Evolutionary conservation across 2,888 invertebrate species (phyloP).

Genomic region (Eilema griseolum): DNA sequence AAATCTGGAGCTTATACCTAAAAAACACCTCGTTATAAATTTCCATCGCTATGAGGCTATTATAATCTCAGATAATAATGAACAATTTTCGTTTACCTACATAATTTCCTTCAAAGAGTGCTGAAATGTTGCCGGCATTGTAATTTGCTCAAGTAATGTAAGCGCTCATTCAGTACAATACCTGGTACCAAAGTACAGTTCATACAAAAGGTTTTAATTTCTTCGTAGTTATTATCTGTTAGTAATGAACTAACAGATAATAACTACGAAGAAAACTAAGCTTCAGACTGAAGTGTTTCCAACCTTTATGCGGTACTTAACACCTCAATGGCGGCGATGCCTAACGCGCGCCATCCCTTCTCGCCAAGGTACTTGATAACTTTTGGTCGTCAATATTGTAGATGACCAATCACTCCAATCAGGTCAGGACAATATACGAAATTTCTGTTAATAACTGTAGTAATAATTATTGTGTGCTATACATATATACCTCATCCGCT

Average conservation of each 20-base stretch:
- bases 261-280: too few species aligned
- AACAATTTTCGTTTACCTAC: constrained; percentile 22
- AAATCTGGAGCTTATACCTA: background rate
- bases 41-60: constrained; percentile 14
- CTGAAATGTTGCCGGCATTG: constrained; percentile 22
- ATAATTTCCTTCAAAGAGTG: constrained; percentile 27
- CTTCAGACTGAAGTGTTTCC: background rate
- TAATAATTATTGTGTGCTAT: too few species aligned
- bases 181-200: constrained; percentile 12
- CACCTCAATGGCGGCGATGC: too few species aligned
- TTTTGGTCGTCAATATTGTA: too few species aligned
- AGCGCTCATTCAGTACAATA: constrained; percentile 27
- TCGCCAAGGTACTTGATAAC: too few species aligned
- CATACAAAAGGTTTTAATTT: constrained; percentile 30
- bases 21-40: constrained; percentile 1
- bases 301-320: background rate
- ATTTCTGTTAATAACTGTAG: too few species aligned
- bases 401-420: too few species aligned
- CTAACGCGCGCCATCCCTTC: too few species aligned
- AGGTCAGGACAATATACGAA: too few species aligned
- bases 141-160: constrained; percentile 28
- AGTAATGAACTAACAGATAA: too few species aligned
- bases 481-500: too few species aligned
- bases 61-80: constrained; percentile 14
- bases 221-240: constrained; percentile 26